phyloP scores from a whole-genome alignment of 2,888 invertebrate genomes.

The Ceratothoa steindachneri region DNA sequence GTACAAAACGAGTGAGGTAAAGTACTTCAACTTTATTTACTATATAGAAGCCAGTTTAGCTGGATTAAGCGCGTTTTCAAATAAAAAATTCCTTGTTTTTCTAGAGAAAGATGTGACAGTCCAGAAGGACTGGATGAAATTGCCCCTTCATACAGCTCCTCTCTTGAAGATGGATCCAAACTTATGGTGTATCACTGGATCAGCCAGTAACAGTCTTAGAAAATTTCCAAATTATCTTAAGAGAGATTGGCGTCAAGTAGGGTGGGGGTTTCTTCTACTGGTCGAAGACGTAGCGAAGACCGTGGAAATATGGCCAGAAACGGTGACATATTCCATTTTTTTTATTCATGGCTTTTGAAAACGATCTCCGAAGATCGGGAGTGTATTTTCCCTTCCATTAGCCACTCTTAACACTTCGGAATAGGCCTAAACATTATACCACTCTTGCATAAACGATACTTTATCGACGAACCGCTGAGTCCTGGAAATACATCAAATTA shows the following conservation, averaged over 20 bases:
- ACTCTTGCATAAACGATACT: slow-evolving; percentile 31
- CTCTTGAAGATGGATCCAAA: slow-evolving; percentile 28
- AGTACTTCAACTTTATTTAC: slow-evolving; percentile 20
- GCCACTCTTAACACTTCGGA: slow-evolving; percentile 32
- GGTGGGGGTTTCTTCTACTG: slow-evolving; percentile 38
- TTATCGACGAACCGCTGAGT: slow-evolving; percentile 24
- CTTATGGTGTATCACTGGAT: slow-evolving; percentile 37
- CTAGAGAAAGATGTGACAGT: slow-evolving; percentile 44
- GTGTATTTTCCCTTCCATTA: slow-evolving; percentile 33
- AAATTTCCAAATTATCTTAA: slow-evolving; percentile 19
- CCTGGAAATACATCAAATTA: slow-evolving; percentile 15
- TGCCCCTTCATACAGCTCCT: slow-evolving; percentile 26
- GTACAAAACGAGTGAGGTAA: not conserved
- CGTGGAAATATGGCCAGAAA: slow-evolving; percentile 30
- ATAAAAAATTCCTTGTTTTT: slow-evolving; percentile 33
- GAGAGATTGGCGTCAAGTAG: slow-evolving; percentile 29
- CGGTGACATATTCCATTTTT: slow-evolving; percentile 1
- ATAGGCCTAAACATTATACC: slow-evolving; percentile 36
- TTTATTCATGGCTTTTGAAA: slow-evolving; percentile 28
- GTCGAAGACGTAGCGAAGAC: slow-evolving; percentile 4
- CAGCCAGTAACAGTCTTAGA: not conserved
- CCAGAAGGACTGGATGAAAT: slow-evolving; percentile 31
- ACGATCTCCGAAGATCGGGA: slow-evolving; percentile 25
- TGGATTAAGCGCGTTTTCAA: slow-evolving; percentile 21
- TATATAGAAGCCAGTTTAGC: slow-evolving; percentile 25